Evolutionary conservation across 2,113 vertebrate genomes (phyloP), one percentile per base, ranked within the genome.

Genomic region (Passer domesticus): DNA sequence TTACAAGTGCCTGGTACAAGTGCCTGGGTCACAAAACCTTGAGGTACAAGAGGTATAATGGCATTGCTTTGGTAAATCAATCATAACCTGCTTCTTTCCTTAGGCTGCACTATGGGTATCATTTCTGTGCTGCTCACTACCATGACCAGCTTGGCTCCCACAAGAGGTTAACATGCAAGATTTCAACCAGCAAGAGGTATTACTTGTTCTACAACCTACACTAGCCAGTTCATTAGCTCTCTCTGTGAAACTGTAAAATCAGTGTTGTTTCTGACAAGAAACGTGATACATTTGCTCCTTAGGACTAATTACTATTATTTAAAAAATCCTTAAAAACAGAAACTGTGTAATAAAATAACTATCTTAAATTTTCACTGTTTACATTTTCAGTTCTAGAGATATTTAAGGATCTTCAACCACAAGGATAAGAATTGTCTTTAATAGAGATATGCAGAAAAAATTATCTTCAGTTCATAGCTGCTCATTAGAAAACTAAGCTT

Each of bases 161-260:
- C 73, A 87, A 73, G 59, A 92, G 33, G 70, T 92, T 78, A 89
- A 70, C 24, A 44, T 47, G 80, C 90, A 97, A 89, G 49, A 79
- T 64, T 88, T 89, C 63, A 93, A 44, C 41, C 50, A 80, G 62
- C 43, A 85, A 72, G 93, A 93, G 39, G 80, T 73, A 59, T 66
- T 94, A 90, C 75, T 81, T 1, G 52, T 87, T 96, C 85, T 93
- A 73, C 92, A 90, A 76, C 55, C 52, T 69, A 7, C 35, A 46
- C 46, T 52, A 80, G 47, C 78, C 84, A 66, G 81, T 58, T 96
- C 50, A 78, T 77, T 62, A 83, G 43, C 43, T 19, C 33, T 28
- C 39, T 30, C 70, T 67, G 72, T 64, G 60, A 75, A 76, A 76
- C 46, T 56, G 7, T 67, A 89, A 72, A 84, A 90, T 55, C 23